Base-by-base conservation (phyloP, 2,113 vertebrate genomes). In the Ginglymostoma cirratum region DNA sequence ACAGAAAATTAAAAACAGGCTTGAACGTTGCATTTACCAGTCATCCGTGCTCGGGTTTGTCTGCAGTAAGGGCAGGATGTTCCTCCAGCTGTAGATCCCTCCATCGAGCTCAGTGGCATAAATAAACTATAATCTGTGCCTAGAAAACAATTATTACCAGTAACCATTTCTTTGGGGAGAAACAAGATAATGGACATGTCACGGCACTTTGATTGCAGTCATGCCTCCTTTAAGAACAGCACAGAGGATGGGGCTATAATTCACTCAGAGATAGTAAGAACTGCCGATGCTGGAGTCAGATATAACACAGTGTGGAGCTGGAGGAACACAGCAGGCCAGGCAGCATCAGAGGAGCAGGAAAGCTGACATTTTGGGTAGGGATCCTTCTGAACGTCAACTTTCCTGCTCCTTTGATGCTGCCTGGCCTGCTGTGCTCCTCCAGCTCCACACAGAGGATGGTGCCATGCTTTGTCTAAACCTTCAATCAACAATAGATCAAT, bases 41-140 rank as follows among this genome's bases (percentile, higher is more conserved):
- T 23, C 24, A 17, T 5, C 67, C 55, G 10, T 95, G 94, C 14
- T 42, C 24, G 24, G 0, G 67, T 17, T 95, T 0, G 21, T 17
- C 66, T 27, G 66, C 69, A 30, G 67, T 45, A 52, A 24, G 94
- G 94, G 27, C 94, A 48, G 7, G 8, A 3, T 8, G 1, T 7
- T 2, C 1, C n/a, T 69, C 66, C 66, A 34, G 55, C 21, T 61
- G 14, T 27, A 42, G 23, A 15, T 27, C 12, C 66, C 12, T 52
- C 38, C 1, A 0, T 2, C 0, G 38, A 17, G 38, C 23, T 17
- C 42, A 10, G 5, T 52, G 94, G 67, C 34, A 30, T 69, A 95
- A 95, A 72, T 27, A 72, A 95, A 52, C 66, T 95, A 17, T 95
- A 95, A 52, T 95, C 94, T 2, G 94, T 52, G 67, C 94, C 94